Base-by-base conservation (phyloP, 2,888 invertebrate genomes). In the Cheiracanthium punctorium region DNA sequence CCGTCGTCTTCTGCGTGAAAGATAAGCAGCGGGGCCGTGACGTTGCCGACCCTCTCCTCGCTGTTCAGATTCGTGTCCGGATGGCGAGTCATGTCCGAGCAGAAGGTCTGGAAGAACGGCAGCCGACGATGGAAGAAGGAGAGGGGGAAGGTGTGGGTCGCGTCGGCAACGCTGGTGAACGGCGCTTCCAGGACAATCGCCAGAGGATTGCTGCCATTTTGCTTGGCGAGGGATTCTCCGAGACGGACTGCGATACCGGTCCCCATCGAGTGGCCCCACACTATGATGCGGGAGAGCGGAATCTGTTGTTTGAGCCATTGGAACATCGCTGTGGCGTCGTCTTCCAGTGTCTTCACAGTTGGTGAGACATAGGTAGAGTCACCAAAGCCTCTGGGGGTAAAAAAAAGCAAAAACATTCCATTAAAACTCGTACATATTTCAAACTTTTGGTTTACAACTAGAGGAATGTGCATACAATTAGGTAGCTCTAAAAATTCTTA, bases 211-310 rank as follows among this genome's bases (percentile, higher is more conserved):
- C 14, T 79, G 37, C 64, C 37, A 29, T 69, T 64, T 4, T 41
- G 37, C 1, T 33, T 17, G 0, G 73, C 48, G 2, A 95, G 90
- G 72, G 94, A 92, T 0, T 94, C 94, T 73, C 96, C 93, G 30
- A 95, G 92, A 89, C 94, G 94, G 0, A 94, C 93, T 0, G 96
- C 95, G 0, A 98, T 94, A 0, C 93, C 95, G 32, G 95, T 94
- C 82, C 96, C 97, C 89, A 99, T 93, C 0, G 98, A 98, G 92
- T 99, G 98, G 5, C 98, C 98, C 98, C 98, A 99, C 0, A 98
- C 93, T 90, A 95, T 96, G 17, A 99, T 92, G 0, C 95, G 94
- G 75, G 94, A 93, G n/a, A 93, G 92, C 0, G 94, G 93, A 8
- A 94, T 91, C 64, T 92, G 93, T 33, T 93, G 91, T 70, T 72